Evolutionary conservation across 2,888 invertebrate species (phyloP).

Genomic region (Cephus sareptanus): DNA sequence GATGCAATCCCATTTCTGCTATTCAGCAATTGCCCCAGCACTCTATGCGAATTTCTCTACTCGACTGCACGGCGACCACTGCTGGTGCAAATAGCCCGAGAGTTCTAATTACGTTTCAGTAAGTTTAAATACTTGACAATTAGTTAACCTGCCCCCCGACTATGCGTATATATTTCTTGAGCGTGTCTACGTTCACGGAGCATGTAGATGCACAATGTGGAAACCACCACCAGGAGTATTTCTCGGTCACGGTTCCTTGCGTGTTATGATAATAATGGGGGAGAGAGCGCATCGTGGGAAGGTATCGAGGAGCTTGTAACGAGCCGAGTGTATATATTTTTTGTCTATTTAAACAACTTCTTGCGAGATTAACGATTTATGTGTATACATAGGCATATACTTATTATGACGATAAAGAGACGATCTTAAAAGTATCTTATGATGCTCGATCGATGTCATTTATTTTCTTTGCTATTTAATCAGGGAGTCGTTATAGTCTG

Average conservation of each 20-base stretch:
- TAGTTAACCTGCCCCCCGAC: slow-evolving; percentile 24
- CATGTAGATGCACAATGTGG: background rate
- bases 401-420: background rate
- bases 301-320: background rate
- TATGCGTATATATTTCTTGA: background rate
- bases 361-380: background rate
- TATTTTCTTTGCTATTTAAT: background rate
- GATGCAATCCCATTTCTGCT: background rate
- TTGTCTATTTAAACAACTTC: background rate
- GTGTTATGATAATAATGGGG: background rate
- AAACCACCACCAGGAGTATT: background rate
- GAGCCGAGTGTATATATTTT: background rate
- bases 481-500: background rate
- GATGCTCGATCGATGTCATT: background rate
- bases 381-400: background rate
- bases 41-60: background rate
- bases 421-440: background rate
- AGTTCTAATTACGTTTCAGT: slow-evolving; percentile 46
- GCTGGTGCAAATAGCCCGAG: slow-evolving; percentile 37
- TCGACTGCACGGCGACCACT: slow-evolving; percentile 15
- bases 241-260: background rate
- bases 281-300: background rate
- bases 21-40: background rate
- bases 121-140: slow-evolving; percentile 46
- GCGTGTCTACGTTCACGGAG: background rate